Evolutionary conservation across 2,888 invertebrate genomes (phyloP).

Genomic region (Cephus runcator): DNA sequence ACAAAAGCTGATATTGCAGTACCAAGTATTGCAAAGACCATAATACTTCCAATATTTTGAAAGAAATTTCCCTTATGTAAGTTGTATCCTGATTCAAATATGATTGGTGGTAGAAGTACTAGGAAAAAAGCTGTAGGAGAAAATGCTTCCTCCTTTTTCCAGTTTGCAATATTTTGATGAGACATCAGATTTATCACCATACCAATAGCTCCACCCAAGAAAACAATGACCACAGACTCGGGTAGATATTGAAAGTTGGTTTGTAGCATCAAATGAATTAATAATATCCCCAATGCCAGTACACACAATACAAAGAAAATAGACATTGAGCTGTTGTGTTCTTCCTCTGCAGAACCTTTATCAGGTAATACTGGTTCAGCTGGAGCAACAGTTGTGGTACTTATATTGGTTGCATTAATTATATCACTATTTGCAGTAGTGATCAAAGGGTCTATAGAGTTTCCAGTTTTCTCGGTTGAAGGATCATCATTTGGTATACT

Average conservation of each 20-base stretch:
- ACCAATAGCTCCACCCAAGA: constrained; percentile 93
- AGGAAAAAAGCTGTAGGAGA: constrained; percentile 98
- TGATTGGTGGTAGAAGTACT: constrained; percentile 96
- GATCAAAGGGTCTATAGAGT: background rate
- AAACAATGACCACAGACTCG: constrained; percentile 96
- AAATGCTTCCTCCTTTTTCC: constrained; percentile 97
- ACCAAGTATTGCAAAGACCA: constrained; percentile 97
- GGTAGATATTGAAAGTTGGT: constrained; percentile 97
- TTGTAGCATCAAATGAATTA: constrained; percentile 94
- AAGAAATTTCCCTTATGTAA: constrained; percentile 96
- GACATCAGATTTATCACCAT: constrained; percentile 90
- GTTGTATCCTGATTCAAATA: constrained; percentile 99
- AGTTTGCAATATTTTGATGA: constrained; percentile 89
- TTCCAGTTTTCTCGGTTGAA: background rate
- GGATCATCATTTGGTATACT: background rate
- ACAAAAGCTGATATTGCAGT: constrained; percentile 97
- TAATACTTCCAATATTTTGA: constrained; percentile 98
- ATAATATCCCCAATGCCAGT: constrained; percentile 90
- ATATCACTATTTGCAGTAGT: constrained; percentile 21
- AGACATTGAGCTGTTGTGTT: constrained; percentile 95
- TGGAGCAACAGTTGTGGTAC: constrained; percentile 68
- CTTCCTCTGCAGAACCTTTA: constrained; percentile 92
- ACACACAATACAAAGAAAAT: constrained; percentile 98
- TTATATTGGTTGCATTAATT: constrained; percentile 52
- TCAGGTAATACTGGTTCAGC: constrained; percentile 86